These are phyloP conservation scores for Podarcis muralis DNA, from an alignment of 2,113 vertebrate genomes.

Conservation along the genomic window DNA sequence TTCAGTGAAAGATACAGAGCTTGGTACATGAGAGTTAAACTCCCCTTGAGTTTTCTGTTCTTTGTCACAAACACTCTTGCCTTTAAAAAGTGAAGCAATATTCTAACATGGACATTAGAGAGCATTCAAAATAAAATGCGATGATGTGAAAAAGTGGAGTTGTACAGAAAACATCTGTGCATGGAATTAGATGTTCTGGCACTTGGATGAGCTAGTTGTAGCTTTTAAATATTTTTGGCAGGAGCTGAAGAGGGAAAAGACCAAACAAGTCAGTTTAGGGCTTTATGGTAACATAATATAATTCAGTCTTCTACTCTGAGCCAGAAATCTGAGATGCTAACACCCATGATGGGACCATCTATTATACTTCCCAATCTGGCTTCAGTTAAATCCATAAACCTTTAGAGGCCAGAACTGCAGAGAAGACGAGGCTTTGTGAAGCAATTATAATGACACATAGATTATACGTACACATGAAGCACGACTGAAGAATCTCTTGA, in stretches of 20 bases:
- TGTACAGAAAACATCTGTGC: constrained; percentile 54
- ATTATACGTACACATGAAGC: constrained; percentile 23
- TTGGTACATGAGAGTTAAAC: not conserved
- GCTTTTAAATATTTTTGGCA: not conserved
- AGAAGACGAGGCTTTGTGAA: constrained; percentile 19
- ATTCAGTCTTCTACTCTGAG: constrained; percentile 39
- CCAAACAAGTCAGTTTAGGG: constrained; percentile 11
- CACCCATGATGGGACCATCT: constrained; percentile 13
- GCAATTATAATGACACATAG: constrained; percentile 15
- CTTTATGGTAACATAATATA: constrained; percentile 28
- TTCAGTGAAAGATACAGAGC: not conserved
- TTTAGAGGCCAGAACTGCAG: constrained; percentile 30
- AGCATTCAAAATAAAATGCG: constrained; percentile 19
- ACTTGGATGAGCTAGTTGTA: not conserved
- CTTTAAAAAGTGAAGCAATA: constrained; percentile 10
- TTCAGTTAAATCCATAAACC: constrained; percentile 61
- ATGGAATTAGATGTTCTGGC: constrained; percentile 54
- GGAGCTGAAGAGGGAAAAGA: constrained; percentile 26
- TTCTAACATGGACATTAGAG: not conserved
- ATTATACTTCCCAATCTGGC: constrained; percentile 38
- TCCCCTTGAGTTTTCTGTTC: constrained; percentile 15
- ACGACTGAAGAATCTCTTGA: not conserved
- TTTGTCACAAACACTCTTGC: not conserved
- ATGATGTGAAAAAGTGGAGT: not conserved
- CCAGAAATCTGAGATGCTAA: constrained; percentile 22